Evolutionary conservation across 2,113 vertebrate genomes (phyloP).

Genomic region (Microcebus tavaratra): DNA sequence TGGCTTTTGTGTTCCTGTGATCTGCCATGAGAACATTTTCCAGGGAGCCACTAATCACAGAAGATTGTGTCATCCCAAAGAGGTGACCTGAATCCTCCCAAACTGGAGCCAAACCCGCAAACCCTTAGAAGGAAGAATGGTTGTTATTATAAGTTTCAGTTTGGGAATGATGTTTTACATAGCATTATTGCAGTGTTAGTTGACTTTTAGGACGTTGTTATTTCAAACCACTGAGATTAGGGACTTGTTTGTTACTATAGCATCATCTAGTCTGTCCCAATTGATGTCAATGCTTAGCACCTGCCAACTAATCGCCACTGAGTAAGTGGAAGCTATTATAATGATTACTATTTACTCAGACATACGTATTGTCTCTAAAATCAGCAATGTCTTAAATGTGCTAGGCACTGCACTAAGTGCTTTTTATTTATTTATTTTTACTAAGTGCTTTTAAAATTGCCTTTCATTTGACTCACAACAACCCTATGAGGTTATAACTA

Average conservation of each 20-base stretch:
- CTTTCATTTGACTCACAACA: neutral
- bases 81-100: neutral
- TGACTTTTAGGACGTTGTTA: neutral
- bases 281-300: neutral
- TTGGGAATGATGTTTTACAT: neutral
- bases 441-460: neutral
- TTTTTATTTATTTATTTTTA: neutral
- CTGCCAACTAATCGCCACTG: neutral
- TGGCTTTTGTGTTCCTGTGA: neutral
- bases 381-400: neutral
- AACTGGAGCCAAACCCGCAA: neutral
- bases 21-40: neutral
- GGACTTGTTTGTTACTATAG: neutral
- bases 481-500: neutral
- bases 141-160: neutral
- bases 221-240: neutral
- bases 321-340: slow-evolving; percentile 34
- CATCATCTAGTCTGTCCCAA: neutral
- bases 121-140: neutral
- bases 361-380: neutral
- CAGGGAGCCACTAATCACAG: neutral
- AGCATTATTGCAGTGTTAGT: neutral
- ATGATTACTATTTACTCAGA: slow-evolving; percentile 43
- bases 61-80: neutral
- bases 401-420: neutral